Evolutionary conservation across 1,140 invertebrate genomes (phyloP), one percentile per base, ranked within the genome.

Genomic region (Bombus superbus): DNA sequence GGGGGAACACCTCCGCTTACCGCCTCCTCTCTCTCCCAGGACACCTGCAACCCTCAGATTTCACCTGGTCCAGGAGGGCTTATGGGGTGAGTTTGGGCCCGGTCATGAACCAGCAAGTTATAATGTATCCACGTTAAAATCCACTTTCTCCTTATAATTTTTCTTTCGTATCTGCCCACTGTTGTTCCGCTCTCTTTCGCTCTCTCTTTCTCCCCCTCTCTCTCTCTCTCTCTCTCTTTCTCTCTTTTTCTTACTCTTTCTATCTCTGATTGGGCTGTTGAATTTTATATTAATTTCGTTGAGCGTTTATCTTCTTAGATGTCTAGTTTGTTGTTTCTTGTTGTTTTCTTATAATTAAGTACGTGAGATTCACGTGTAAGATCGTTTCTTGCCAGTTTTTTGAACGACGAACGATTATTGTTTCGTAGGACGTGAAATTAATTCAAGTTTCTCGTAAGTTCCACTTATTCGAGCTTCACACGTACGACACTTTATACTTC

Each of bases 21-120:
- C 92, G 95, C 95, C 92, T 95, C 95, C 89, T 94, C 94, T 92
- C 93, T 94, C 91, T 94, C 95, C 94, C 92, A 95, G 94, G 93
- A 95, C 94, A 92, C 90, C 92, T 87, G 91, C 93, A 93, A 94
- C 92, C 92, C 95, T 88, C 94, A 92, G 90, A 95, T 93, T 89
- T 95, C 93, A 93, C 95, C 93, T 89, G 94, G 94, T 92, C 91
- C 94, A 89, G 92, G 91, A 92, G 92, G 93, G 91, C 84, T 94
- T 86, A 92, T 94, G 38, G 95, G 95, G 95, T 95, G 94, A 95
- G 95, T 95, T 91, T 92, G 90, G 92, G 92, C 91, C 91, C 90
- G 88, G 86, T 87, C 86, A 88, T 86, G 81, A 81, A 62, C 81
- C 84, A 88, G 78, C 89, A 85, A 85, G 42, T 89, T 18, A 80